A percentile compares a stretch with the other conserved stretches of the same genome.
Conservation (phyloP, 2,888 invertebrate species). For the Plemyria rubiginata region DNA sequence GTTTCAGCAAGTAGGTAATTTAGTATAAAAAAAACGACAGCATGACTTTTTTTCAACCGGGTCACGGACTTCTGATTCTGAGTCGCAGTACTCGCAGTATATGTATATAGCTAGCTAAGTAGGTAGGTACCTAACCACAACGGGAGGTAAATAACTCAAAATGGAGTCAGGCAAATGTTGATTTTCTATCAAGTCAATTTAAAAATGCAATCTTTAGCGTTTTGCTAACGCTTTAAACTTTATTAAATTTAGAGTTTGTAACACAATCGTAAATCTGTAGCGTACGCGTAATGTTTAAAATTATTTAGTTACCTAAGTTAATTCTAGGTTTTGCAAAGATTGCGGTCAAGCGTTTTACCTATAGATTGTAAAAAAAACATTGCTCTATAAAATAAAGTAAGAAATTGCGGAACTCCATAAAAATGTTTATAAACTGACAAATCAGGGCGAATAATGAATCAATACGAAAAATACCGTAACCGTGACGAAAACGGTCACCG, state of each 20-base stretch:
- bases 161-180: conserved; percentile 66
- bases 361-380: neutral
- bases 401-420: conserved; percentile 13
- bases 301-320: neutral
- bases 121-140: conserved; percentile 46
- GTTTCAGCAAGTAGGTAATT: too few species aligned
- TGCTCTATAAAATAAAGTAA: neutral
- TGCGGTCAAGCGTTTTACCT: too few species aligned
- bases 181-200: conserved; percentile 69
- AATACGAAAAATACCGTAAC: conserved; percentile 42
- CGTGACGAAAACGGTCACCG: conserved; percentile 45
- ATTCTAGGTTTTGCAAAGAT: neutral
- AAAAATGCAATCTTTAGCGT: conserved; percentile 77
- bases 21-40: too few species aligned
- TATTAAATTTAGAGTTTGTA: conserved; percentile 63
- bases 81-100: conserved; percentile 25
- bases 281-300: too few species aligned
- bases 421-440: conserved; percentile 26
- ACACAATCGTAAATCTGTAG: conserved; percentile 32
- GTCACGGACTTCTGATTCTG: conserved; percentile 49
- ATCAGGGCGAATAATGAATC: conserved; percentile 41
- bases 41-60: conserved; percentile 5
- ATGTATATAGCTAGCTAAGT: conserved; percentile 3
- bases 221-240: conserved; percentile 73
- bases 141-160: conserved; percentile 61